These are phyloP conservation scores for Pseudomyrmex gracilis DNA, from an alignment of 1,140 invertebrate species.

Conservation along the genomic window DNA sequence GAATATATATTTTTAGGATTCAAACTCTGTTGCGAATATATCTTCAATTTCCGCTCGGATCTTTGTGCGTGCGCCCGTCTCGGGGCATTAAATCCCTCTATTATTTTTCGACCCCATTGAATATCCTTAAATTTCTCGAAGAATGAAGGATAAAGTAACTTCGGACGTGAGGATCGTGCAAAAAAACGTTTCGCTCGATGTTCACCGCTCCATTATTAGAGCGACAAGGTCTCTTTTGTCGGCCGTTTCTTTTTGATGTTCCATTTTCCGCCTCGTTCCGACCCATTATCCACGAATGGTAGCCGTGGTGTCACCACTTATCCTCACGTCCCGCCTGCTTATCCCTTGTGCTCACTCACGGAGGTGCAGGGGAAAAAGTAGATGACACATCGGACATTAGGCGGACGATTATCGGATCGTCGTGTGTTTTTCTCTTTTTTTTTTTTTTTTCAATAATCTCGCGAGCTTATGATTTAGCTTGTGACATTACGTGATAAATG, in stretches of 20 bases:
- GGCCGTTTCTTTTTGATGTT: constrained; percentile 70
- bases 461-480: too few relatives aligned
- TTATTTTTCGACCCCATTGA: background rate
- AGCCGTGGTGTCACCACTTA: constrained; percentile 53
- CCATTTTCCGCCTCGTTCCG: constrained; percentile 71
- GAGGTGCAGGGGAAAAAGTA: background rate
- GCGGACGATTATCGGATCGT: constrained; percentile 49
- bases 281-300: constrained; percentile 70
- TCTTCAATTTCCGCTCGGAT: background rate
- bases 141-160: background rate
- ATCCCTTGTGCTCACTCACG: background rate
- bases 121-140: constrained; percentile 41
- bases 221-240: constrained; percentile 67
- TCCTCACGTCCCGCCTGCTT: constrained; percentile 20
- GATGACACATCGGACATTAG: constrained; percentile 23
- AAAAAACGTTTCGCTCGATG: constrained; percentile 34
- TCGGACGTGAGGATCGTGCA: background rate
- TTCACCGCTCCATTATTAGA: constrained; percentile 62
- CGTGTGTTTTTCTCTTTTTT: background rate
- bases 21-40: background rate
- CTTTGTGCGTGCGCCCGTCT: background rate
- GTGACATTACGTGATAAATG: too few relatives aligned
- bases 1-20: background rate
- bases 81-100: background rate
- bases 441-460: background rate